Conservation (phyloP, 2,888 invertebrate species). For the Brachyopa scutellaris region DNA sequence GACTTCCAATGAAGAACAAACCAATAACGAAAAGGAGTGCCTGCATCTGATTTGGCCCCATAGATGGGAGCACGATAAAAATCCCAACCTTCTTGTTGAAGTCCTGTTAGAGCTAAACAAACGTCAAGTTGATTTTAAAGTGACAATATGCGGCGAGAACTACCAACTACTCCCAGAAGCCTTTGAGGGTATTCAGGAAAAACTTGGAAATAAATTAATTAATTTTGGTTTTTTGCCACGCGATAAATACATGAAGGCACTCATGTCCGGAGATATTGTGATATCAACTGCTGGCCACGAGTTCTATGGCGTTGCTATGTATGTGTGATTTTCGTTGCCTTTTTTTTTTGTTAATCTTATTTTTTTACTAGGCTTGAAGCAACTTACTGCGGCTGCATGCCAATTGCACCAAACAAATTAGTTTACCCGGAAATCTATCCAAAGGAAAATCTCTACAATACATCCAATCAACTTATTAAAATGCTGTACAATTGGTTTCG, state of each 20-base stretch:
- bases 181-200: constrained; percentile 83
- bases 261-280: constrained; percentile 85
- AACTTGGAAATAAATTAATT: constrained; percentile 82
- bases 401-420: constrained; percentile 86
- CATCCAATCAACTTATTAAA: constrained; percentile 84
- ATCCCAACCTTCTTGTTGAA: constrained; percentile 86
- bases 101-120: constrained; percentile 83
- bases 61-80: constrained; percentile 91
- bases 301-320: constrained; percentile 90
- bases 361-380: constrained; percentile 89
- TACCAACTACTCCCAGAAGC: constrained; percentile 85
- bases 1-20: constrained; percentile 73
- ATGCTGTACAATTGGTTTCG: constrained; percentile 83
- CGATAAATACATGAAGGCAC: constrained; percentile 84
- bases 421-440: constrained; percentile 90
- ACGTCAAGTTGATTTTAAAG: constrained; percentile 83
- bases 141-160: constrained; percentile 85
- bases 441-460: constrained; percentile 84
- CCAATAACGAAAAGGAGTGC: constrained; percentile 74
- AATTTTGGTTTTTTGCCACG: constrained; percentile 85
- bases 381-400: constrained; percentile 87
- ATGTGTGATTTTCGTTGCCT: constrained; percentile 73
- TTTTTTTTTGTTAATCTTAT: constrained; percentile 16
- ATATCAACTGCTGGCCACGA: constrained; percentile 89
- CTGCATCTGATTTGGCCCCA: constrained; percentile 89